These are phyloP conservation scores for Mustela nigripes DNA, from an alignment of 2,113 vertebrate species.

Conservation along the genomic window DNA sequence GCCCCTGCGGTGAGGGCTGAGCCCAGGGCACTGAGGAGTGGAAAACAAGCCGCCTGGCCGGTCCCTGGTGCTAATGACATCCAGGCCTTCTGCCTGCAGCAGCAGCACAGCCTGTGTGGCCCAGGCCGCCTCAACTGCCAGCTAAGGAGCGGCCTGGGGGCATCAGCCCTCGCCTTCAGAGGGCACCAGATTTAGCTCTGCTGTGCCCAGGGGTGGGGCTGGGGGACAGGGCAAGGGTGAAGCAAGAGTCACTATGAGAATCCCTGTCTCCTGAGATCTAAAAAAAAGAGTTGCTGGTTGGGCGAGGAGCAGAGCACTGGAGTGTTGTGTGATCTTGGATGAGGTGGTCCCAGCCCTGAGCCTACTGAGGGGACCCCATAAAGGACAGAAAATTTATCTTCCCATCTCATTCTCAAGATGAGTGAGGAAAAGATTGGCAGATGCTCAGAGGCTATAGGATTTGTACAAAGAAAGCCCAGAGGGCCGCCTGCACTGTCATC, in stretches of 20 bases:
- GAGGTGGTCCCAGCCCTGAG: not conserved
- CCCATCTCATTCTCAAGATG: not conserved
- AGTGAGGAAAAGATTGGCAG: too few relatives aligned
- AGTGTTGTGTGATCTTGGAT: not conserved
- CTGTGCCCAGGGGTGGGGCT: not conserved
- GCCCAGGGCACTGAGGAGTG: constrained; percentile 77
- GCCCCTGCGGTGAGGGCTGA: constrained; percentile 64
- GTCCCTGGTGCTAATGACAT: constrained; percentile 82
- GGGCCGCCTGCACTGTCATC: fast-evolving
- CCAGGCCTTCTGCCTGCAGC: constrained; percentile 83
- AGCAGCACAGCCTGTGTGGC: constrained; percentile 83
- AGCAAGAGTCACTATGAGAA: not conserved
- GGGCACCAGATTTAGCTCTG: not conserved
- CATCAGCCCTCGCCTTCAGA: constrained; percentile 64
- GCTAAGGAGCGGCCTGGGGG: constrained; percentile 82
- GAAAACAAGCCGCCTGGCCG: constrained; percentile 83
- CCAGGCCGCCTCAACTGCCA: constrained; percentile 62
- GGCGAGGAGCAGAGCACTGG: not conserved
- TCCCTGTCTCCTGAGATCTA: not conserved
- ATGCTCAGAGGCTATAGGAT: not conserved
- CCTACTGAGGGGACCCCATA: not conserved
- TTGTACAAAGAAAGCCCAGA: not conserved
- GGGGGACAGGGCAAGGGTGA: not conserved
- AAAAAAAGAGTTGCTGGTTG: too few relatives aligned
- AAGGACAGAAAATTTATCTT: not conserved